Evolutionary conservation across 2,797 vertebrate genomes (phyloP).

Genomic region (Acrossocheilus fasciatus): DNA sequence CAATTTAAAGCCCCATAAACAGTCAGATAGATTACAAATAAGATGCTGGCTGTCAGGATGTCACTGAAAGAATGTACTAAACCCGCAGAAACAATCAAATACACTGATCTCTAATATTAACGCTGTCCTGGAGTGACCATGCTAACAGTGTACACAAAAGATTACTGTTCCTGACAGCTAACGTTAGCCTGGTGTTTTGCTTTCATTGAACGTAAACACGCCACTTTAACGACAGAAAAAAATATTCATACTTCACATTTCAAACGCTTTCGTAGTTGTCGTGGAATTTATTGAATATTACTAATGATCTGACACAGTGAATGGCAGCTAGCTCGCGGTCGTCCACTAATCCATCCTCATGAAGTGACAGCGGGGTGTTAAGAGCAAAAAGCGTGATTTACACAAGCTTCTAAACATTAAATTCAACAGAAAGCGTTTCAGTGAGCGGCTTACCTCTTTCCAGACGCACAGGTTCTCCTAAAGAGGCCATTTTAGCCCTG

Average conservation of each 20-base stretch:
- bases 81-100: neutral
- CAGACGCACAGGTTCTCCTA: constrained; percentile 91
- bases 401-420: neutral
- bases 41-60: neutral
- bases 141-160: constrained; percentile 30
- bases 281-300: neutral
- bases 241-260: neutral
- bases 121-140: neutral
- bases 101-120: neutral
- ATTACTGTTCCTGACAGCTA: constrained; percentile 11
- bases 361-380: constrained; percentile 23
- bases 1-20: neutral
- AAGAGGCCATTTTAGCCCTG: constrained; percentile 85
- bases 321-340: constrained; percentile 4
- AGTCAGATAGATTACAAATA: neutral
- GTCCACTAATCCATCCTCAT: constrained; percentile 7
- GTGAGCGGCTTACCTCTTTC: constrained; percentile 86
- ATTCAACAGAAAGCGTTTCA: neutral
- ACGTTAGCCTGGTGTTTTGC: neutral
- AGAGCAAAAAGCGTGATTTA: neutral
- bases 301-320: neutral
- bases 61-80: neutral
- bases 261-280: neutral
- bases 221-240: neutral
- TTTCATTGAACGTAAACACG: neutral